Base-by-base conservation (phyloP, 2,797 vertebrate species). In the Oreochromis mossambicus region DNA sequence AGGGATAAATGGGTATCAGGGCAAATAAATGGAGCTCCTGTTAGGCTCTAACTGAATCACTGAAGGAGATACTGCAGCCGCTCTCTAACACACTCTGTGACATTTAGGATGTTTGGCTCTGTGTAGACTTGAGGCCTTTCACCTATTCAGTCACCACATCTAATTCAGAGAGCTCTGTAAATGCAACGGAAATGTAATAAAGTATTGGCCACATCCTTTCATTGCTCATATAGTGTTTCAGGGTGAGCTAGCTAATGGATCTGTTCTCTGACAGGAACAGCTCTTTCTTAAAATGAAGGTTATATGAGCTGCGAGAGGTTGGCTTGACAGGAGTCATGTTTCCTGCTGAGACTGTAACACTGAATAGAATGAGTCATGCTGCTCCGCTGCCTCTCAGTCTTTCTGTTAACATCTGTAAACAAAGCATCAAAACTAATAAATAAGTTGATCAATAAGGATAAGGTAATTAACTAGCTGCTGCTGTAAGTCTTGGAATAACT, bases 61-160 rank as follows among this genome's bases (percentile, higher is more conserved):
- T 73, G 68, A 63, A 56, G 83, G 84, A 94, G 90, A 94, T 82
- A 88, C 91, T 92, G 92, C 91, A 92, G 88, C 88, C 9, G 6
- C 78, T 86, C 24, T 83, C 75, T 84, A 92, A 80, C 48, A 83
- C 63, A 81, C 52, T 83, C 76, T 58, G 48, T 84, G 38, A 86
- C 56, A 87, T 61, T 32, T 61, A 75, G 84, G 79, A 68, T 75
- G 34, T 81, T 81, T 83, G 36, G 80, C 46, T 86, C 63, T 66
- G 52, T 19, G 58, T 32, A 58, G 63, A 83, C 83, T 52, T 5
- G 15, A 86, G 81, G 86, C 82, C 87, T 88, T 91, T 87, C 86
- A 93, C 91, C 93, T 91, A 77, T 93, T 94, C 91, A 94, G 93
- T 87, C 76, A 0, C 58, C 41, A 61, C 76, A 56, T 41, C 81